Conservation (phyloP, 2,797 vertebrate genomes). For the Pseudotriccus pelzelni region DNA sequence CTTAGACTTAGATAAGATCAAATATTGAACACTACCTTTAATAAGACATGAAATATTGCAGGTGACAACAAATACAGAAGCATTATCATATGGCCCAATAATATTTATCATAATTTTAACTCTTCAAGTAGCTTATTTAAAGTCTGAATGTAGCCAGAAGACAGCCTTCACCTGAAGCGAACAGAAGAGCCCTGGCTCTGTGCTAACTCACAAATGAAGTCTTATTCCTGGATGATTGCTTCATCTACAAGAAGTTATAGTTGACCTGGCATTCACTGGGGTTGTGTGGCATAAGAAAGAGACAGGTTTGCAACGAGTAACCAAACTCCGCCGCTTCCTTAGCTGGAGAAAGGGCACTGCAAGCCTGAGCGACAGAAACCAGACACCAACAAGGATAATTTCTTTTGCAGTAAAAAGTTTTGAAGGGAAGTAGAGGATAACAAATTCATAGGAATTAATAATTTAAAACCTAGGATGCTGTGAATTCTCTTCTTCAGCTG, state of each 20-base stretch:
- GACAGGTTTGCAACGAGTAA: neutral
- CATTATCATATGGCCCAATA: neutral
- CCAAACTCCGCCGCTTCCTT: neutral
- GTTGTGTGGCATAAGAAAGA: neutral
- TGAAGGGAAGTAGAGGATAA: conserved; percentile 26
- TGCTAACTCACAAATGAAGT: neutral
- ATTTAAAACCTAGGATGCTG: conserved; percentile 10
- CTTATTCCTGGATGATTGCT: neutral
- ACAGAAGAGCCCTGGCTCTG: neutral
- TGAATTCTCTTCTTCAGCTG: conserved; percentile 30
- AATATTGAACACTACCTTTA: neutral
- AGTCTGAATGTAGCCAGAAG: neutral
- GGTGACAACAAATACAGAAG: neutral
- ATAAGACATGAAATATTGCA: neutral
- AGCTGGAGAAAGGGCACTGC: neutral
- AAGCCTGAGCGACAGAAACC: neutral
- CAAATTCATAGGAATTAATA: conserved; percentile 57
- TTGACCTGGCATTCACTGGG: neutral
- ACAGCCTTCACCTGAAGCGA: neutral
- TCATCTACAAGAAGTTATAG: neutral
- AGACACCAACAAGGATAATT: neutral
- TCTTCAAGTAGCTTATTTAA: neutral
- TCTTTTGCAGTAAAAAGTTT: conserved; percentile 6
- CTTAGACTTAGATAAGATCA: neutral
- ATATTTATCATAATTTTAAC: neutral